Evolutionary conservation across 2,113 vertebrate species (phyloP).

Genomic region (Python bivittatus): DNA sequence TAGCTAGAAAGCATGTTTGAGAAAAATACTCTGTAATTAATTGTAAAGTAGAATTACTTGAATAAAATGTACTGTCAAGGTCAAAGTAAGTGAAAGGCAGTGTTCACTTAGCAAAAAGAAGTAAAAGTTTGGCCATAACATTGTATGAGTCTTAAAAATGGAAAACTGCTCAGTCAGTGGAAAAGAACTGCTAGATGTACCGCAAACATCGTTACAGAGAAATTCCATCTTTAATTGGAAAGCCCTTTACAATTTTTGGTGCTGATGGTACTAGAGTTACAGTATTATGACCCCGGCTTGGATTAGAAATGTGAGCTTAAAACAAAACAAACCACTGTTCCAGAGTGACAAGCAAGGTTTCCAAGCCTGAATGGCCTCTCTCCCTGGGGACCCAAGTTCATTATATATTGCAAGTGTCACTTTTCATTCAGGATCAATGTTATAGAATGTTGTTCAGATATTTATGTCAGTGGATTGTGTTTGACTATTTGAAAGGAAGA

Average conservation of each 20-base stretch:
- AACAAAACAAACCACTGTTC: background rate
- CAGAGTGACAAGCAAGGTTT: background rate
- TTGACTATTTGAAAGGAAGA: background rate
- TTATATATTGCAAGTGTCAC: background rate
- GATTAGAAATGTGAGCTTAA: background rate
- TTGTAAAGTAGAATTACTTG: conserved; percentile 21
- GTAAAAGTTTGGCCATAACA: background rate
- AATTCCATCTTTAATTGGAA: background rate
- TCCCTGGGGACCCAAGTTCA: background rate
- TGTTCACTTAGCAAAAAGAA: conserved; percentile 1
- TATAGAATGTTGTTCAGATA: background rate
- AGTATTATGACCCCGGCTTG: background rate
- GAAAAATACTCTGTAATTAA: conserved; percentile 2
- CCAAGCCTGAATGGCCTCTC: background rate
- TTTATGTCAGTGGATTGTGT: background rate
- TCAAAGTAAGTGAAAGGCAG: background rate
- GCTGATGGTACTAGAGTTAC: background rate
- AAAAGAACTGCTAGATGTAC: background rate
- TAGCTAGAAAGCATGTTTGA: conserved; percentile 24
- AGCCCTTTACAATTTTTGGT: background rate
- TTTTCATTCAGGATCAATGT: background rate
- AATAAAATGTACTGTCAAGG: background rate
- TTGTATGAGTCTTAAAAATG: background rate
- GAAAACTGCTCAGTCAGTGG: background rate
- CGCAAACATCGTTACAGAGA: background rate